Evolutionary conservation across 2,797 vertebrate species (phyloP).

Genomic region (Enteromius argenteus): DNA sequence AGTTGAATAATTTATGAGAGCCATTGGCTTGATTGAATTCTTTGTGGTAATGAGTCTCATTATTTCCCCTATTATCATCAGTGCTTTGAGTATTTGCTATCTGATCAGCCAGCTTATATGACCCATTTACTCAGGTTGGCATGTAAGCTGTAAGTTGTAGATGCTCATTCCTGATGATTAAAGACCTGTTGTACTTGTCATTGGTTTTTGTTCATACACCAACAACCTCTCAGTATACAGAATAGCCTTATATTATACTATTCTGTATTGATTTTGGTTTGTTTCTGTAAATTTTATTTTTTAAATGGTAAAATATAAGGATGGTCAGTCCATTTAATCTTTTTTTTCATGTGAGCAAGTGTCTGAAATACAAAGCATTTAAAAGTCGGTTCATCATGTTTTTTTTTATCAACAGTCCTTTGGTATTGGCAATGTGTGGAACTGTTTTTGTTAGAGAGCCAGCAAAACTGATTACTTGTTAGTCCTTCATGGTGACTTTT

Average conservation of each 20-base stretch:
- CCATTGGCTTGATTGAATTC: conserved; percentile 78
- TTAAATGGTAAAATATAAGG: not conserved
- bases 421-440: not conserved
- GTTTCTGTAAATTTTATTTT: not conserved
- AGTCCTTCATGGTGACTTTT: not conserved
- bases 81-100: conserved; percentile 67
- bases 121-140: conserved; percentile 55
- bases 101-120: conserved; percentile 69
- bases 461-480: not conserved
- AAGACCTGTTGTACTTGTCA: not conserved
- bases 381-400: not conserved
- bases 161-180: not conserved
- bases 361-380: not conserved
- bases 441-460: not conserved
- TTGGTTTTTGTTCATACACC: not conserved
- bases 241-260: not conserved
- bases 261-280: not conserved
- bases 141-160: not conserved
- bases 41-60: conserved; percentile 82
- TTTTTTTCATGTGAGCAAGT: not conserved
- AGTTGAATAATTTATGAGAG: conserved; percentile 78
- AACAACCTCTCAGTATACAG: not conserved
- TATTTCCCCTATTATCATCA: conserved; percentile 77
- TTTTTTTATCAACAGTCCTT: not conserved
- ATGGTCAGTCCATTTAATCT: not conserved